These are phyloP conservation scores for Allacma fusca DNA, from an alignment of 2,888 invertebrate genomes.

Conservation along the genomic window DNA sequence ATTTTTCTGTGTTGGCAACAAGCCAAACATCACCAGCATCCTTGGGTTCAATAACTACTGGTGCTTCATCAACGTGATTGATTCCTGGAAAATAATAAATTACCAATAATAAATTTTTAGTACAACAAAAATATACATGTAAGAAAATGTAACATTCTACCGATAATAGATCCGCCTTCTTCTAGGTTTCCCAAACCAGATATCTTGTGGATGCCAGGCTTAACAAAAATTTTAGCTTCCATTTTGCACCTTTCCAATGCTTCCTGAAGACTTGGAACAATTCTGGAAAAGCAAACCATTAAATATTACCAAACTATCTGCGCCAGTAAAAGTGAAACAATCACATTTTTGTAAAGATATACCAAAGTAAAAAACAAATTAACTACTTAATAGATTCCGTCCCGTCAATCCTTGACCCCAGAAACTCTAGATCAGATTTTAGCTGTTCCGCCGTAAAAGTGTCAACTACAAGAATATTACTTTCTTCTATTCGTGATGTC, in stretches of 20 bases:
- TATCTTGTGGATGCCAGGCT: constrained; percentile 28
- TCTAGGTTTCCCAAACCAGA: constrained; percentile 38
- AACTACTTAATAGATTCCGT: constrained; percentile 23
- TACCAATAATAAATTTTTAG: no score
- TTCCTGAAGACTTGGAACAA: constrained; percentile 27
- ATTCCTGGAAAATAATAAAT: constrained; percentile 4
- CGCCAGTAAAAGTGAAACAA: no score
- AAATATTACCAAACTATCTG: no score
- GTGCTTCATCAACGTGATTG: no score
- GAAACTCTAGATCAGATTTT: constrained; percentile 6
- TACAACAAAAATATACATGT: no score
- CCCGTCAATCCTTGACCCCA: neutral
- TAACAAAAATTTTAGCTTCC: constrained; percentile 13
- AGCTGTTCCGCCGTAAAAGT: neutral
- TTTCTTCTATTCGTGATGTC: neutral
- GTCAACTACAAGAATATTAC: neutral
- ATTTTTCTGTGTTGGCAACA: no score
- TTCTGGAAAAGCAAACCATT: constrained; percentile 23
- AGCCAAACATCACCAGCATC: no score
- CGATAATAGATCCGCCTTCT: constrained; percentile 28
- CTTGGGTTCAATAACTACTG: no score
- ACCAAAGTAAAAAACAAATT: constrained; percentile 1
- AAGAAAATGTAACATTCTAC: neutral
- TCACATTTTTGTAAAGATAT: neutral
- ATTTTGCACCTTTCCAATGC: constrained; percentile 23